Evolutionary conservation across 2,888 invertebrate species (phyloP), one percentile per base, ranked within the genome.

Genomic region (Noctuana brunneofusca): DNA sequence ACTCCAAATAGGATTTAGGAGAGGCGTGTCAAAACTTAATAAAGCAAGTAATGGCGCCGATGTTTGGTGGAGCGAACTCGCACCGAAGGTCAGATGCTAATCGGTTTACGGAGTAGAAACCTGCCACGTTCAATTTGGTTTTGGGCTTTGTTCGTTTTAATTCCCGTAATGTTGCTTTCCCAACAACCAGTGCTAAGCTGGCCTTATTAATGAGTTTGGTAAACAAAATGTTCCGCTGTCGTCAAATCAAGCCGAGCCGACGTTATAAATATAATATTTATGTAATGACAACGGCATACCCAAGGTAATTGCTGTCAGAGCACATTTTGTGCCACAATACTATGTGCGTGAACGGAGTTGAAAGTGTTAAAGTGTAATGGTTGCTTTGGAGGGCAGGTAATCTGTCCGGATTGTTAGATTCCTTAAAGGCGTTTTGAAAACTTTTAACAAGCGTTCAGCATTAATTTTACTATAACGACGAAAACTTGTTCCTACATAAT

Each of bases 41-140:
- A 59, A 59, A 59, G 53, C 56, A 64, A 60, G 59, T 67, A 66
- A 68, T 65, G 64, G 64, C 46, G 55, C 50, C 60, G 54, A 67
- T 63, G 63, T 63, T 58, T 62, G 63, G 58, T 65, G 58, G 62
- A 58, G 64, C 64, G 65, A 63, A 66, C 65, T 68, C 41, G 50
- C 49, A 30, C 43, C 30, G 58, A 53, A 59, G 59, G 59, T 59
- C 59, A 59, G 53, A 59, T 59, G 59, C 43, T 59, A 59, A 59
- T 59, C 52, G 59, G 59, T 43, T 53, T 59, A 59, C 38, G 30
- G 59, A 32, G 35, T 22, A 50, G 43, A 52, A 30, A 52, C 46
- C 60, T 54, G 60, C 60, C 53, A 24, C 60, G 32, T 35, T 24
- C 53, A 60, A 60, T 60, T 54, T 60, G 60, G 46, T 60, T 60